Evolutionary conservation across 64 coral and sea anemone genomes (phyloP), one percentile per base, ranked within the genome.

Genomic region (Stylophora pistillata): DNA sequence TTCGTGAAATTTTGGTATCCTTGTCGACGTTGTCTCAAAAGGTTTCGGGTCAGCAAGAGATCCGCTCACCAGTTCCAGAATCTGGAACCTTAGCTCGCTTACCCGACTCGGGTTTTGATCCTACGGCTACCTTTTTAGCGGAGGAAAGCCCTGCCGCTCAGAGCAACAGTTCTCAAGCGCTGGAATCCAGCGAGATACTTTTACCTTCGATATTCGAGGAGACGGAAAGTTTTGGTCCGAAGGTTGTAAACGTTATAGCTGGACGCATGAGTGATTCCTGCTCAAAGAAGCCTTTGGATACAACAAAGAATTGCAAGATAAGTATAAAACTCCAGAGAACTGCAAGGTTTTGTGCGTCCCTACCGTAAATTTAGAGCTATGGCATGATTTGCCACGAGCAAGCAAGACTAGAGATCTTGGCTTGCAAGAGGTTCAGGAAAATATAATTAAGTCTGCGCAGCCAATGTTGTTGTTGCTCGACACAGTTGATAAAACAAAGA

Each of bases 161-260:
- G n/a, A n/a, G n/a, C n/a, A n/a, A n/a, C n/a, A n/a, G n/a, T n/a
- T n/a, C n/a, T n/a, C n/a, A n/a, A n/a, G n/a, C n/a, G n/a, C n/a
- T n/a, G n/a, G n/a, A n/a, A n/a, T n/a, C n/a, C n/a, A n/a, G n/a
- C n/a, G n/a, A n/a, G n/a, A n/a, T n/a, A n/a, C n/a, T n/a, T n/a
- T 75, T 79, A 28, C 93, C 76, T 31, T 91, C 93, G 13, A 62
- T 91, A 6, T 95, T 90, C 79, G 93, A 95, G 74, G 93, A 90
- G 27, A 87, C 29, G 1, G 88, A 91, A 16, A 69, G 53, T 31
- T 76, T 87, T 77, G 83, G 88, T 29, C 88, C 83, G 10, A 78
- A 90, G 0, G 76, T 95, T 30, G 66, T 58, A 3, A 75, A 91
- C 7, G 85, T 86, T 56, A 77, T 91, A 30, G 93, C 93, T 25